These are phyloP conservation scores for Morinoia aosen DNA, from an alignment of 2,888 invertebrate species.

Conservation along the genomic window DNA sequence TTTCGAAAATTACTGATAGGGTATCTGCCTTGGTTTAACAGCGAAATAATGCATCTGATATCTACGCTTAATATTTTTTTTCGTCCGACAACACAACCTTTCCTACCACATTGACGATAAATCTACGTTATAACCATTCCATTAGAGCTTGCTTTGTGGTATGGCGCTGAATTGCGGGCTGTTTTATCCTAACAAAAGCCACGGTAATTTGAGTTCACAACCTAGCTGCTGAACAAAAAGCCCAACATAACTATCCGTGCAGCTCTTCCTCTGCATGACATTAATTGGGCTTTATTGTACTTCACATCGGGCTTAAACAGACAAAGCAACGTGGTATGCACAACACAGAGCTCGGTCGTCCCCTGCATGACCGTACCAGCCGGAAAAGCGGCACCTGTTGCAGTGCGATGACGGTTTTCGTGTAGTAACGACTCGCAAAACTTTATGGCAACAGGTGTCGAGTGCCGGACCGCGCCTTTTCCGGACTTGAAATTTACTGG, in stretches of 20 bases:
- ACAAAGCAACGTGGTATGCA: neutral
- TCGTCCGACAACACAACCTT: neutral
- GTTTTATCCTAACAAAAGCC: neutral
- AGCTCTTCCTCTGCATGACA: neutral
- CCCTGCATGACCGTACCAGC: neutral
- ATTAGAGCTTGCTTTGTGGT: neutral
- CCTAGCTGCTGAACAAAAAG: neutral
- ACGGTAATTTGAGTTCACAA: neutral
- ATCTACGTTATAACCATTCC: neutral
- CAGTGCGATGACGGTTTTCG: neutral
- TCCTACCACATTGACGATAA: neutral
- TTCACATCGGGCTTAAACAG: neutral
- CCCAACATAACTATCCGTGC: neutral
- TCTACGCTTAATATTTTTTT: neutral
- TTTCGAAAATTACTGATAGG: neutral
- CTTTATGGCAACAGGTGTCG: neutral
- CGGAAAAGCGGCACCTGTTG: constrained; percentile 23
- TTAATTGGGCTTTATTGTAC: neutral
- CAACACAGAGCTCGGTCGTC: neutral
- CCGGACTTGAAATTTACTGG: neutral
- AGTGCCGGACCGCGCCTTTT: neutral
- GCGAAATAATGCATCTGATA: too few species aligned
- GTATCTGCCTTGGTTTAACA: neutral
- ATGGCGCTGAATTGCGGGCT: neutral
- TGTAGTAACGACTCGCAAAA: neutral